Conservation (phyloP, 1,140 invertebrate species). For the Drosophila asahinai region DNA sequence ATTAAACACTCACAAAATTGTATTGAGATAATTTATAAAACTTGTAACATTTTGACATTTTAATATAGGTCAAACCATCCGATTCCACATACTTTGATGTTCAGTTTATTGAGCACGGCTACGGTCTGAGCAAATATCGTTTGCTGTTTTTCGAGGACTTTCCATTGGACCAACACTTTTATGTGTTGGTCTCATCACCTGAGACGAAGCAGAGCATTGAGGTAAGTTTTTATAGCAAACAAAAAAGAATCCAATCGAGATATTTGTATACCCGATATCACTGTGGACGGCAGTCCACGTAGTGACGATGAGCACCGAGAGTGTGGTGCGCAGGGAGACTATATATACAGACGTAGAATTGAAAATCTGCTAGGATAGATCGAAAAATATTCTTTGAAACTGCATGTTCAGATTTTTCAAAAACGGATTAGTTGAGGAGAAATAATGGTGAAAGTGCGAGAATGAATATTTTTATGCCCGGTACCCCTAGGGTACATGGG, state of each 20-base stretch:
- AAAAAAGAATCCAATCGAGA: background rate
- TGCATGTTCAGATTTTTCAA: too few species aligned
- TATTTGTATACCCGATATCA: too few species aligned
- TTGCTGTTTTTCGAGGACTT: slow-evolving; percentile 48
- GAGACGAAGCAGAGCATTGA: slow-evolving; percentile 63
- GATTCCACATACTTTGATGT: slow-evolving; percentile 54
- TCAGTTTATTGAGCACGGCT: slow-evolving; percentile 61
- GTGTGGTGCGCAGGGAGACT: too few species aligned
- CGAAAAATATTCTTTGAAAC: too few species aligned
- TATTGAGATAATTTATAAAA: background rate
- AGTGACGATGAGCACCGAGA: too few species aligned
- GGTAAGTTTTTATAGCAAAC: slow-evolving; percentile 39
- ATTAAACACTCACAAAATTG: background rate
- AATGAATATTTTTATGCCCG: too few species aligned
- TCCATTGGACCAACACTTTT: slow-evolving; percentile 57
- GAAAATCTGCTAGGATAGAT: too few species aligned
- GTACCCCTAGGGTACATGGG: too few species aligned
- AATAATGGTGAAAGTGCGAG: too few species aligned
- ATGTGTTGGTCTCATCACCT: slow-evolving; percentile 51
- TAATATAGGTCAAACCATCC: slow-evolving; percentile 56
- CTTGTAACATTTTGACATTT: slow-evolving; percentile 2
- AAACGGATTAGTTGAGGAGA: too few species aligned
- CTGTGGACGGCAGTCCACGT: too few species aligned
- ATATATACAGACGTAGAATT: too few species aligned
- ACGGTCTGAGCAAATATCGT: slow-evolving; percentile 65